A percentile compares a stretch with the other conserved stretches of the same genome.
These are phyloP conservation scores for Maconellicoccus hirsutus DNA, from an alignment of 1,140 invertebrate species.

Conservation along the genomic window DNA sequence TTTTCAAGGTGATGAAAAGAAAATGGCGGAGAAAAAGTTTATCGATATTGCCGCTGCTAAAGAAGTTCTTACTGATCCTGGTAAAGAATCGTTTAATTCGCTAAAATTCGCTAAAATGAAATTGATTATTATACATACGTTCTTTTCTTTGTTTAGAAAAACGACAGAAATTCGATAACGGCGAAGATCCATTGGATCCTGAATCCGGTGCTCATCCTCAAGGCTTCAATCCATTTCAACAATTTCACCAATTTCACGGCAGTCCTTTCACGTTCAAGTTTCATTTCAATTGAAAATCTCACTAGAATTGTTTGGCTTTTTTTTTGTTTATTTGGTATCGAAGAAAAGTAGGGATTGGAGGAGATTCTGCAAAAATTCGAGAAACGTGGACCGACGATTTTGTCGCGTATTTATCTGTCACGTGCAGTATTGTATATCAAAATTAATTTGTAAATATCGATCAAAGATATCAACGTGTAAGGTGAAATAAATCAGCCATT, in stretches of 20 bases:
- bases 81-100: conserved; percentile 33
- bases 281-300: conserved; percentile 48
- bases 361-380: too few relatives aligned
- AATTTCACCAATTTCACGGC: conserved; percentile 76
- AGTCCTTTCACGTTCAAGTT: conserved; percentile 93
- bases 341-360: too few relatives aligned
- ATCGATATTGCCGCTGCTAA: conserved; percentile 98
- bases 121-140: conserved; percentile 25
- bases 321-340: too few relatives aligned
- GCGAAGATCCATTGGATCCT: conserved; percentile 94
- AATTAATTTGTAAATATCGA: background rate
- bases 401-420: background rate
- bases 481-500: background rate
- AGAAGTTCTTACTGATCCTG: conserved; percentile 73
- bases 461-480: background rate
- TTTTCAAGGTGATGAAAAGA: conserved; percentile 79
- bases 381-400: too few relatives aligned
- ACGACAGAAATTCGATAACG: conserved; percentile 81
- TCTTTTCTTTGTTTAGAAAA: conserved; percentile 56
- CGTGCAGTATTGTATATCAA: background rate
- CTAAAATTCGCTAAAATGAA: conserved; percentile 16
- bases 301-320: too few relatives aligned
- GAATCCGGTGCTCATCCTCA: conserved; percentile 55
- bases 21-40: conserved; percentile 92
- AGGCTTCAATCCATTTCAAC: conserved; percentile 65